Base-by-base conservation (phyloP, 92 coral and sea anemone species). In the Paramuricea clavata region DNA sequence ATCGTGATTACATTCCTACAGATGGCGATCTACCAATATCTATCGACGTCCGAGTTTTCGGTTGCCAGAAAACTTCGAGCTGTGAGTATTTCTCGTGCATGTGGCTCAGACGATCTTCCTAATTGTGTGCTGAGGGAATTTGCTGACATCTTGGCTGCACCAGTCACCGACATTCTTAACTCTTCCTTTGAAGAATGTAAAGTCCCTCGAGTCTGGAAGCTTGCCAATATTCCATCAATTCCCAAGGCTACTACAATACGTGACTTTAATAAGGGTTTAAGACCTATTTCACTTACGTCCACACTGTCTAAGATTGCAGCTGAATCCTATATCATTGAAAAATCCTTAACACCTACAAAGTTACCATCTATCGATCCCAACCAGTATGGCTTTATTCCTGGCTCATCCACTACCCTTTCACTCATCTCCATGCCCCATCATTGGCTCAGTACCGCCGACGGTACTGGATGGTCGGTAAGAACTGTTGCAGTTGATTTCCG, bases 201-300 rank as follows among this genome's bases (percentile, higher is more conserved):
- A 64, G 83, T 88, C 49, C 92, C 92, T 23, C 19, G 90, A n/a
- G 89, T 78, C 19, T 87, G 91, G 77, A 91, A 91, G 82, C 17
- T 91, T 68, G 91, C 91, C 34, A 13, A 77, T 69, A 85, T 91
- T 33, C 81, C 81, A 28, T 88, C 88, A 25, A 42, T 90, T 15
- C 91, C 88, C 22, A 90, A 90, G 62, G 87, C 90, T 41, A 62
- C 90, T 60, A 82, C 86, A 47, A 62, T 85, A 17, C 15, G 35
- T 43, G 93, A 86, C 88, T 47, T 84, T 44, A 85, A 71, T 26
- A 90, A 81, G 70, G 92, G 69, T 52, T 77, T 89, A 5, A 57
- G 92, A 60, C 82, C 76, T 10, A 89, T 85, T 57, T 86, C 93
- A 9, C 68, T 90, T 26, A 85, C 93, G 6, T 87, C 52, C 1